Evolutionary conservation across 2,113 vertebrate species (phyloP).

Genomic region (Callopanchax toddi): DNA sequence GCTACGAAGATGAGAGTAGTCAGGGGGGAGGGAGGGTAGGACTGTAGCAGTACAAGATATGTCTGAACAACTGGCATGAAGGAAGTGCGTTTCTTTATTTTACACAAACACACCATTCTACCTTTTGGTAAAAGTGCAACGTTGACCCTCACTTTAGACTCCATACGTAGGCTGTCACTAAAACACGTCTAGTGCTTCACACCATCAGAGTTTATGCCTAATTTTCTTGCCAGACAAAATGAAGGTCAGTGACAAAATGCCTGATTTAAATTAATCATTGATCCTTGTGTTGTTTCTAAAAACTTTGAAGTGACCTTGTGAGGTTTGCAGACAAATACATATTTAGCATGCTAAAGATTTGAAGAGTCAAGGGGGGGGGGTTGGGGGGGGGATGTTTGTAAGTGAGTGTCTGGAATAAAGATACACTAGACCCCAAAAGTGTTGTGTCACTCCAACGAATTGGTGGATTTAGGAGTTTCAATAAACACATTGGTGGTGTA

Average conservation of each 20-base stretch:
- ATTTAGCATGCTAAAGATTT: neutral
- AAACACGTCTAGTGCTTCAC: neutral
- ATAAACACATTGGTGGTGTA: too few species aligned
- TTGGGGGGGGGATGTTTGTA: neutral
- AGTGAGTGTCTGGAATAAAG: neutral
- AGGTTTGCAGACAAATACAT: neutral
- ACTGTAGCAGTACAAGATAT: neutral
- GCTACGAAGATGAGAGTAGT: neutral
- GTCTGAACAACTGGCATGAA: constrained; percentile 26
- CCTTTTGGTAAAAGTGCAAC: too few species aligned
- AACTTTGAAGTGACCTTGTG: neutral
- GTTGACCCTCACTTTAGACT: too few species aligned
- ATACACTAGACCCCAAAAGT: neutral
- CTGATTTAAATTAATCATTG: neutral
- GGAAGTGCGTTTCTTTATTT: neutral
- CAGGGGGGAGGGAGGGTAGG: neutral
- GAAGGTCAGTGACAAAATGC: neutral
- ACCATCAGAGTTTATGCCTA: neutral
- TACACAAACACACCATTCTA: neutral
- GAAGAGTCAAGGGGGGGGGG: neutral
- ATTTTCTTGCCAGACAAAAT: neutral
- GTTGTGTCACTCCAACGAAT: too few species aligned
- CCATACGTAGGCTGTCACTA: neutral
- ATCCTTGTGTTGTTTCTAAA: neutral
- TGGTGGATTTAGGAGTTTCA: too few species aligned